Evolutionary conservation across 1,140 invertebrate species (phyloP), one percentile per base, ranked within the genome.

Genomic region (Ylistrum balloti): DNA sequence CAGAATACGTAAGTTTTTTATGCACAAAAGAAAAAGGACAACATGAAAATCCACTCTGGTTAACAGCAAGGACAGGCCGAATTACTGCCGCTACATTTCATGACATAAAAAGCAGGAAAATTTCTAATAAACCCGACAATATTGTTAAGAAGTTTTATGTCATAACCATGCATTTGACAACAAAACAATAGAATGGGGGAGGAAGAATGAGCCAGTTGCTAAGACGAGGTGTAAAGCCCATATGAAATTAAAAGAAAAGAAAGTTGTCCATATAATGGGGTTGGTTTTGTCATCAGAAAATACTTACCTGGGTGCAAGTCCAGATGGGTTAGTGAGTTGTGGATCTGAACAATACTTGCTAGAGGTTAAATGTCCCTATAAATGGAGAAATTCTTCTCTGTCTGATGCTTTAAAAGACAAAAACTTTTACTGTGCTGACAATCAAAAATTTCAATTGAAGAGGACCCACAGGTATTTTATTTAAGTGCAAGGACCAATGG

Each of bases 251-350:
- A 48, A 33, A 28, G 34, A 35, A 91, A 89, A 15, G 17, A 89
- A 89, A 89, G 33, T n/a, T n/a, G n/a, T n/a, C n/a, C n/a, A n/a
- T n/a, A n/a, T n/a, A n/a, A n/a, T n/a, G n/a, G n/a, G n/a, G n/a
- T 13, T 48, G 86, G 89, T 33, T 74, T 22, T 35, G 38, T 91
- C 9, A 33, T 3, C 5, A 33, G 89, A 28, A 22, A 34, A 86
- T 90, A 48, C 32, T 5, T 91, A 45, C 41, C 90, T 48, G 91
- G 91, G 35, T 38, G 88, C 88, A 41, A 74, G 86, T 86, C 89
- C 86, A 13, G 89, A 90, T 85, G 86, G 89, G 0, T 17, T 90
- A 32, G 48, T 90, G 7, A 38, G 32, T 15, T 38, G 17, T 13
- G 35, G 74, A 33, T 41, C 10, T 0, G 34, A 41, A 17, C 0